These are phyloP conservation scores for Scomberomorus guttatus DNA, from an alignment of 2,797 vertebrate genomes.

Conservation along the genomic window DNA sequence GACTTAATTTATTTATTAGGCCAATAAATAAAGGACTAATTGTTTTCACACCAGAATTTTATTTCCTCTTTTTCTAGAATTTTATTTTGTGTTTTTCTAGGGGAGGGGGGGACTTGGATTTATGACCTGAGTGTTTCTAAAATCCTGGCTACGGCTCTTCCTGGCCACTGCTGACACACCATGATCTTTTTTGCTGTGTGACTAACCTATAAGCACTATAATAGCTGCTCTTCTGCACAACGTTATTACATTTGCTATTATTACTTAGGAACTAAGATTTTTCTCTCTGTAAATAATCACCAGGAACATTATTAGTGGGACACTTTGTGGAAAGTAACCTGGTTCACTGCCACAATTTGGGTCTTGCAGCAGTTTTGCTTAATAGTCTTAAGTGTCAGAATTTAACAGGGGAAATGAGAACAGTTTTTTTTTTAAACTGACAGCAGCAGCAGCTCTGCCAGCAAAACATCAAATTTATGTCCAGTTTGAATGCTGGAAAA, in stretches of 20 bases:
- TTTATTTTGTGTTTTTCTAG: not conserved
- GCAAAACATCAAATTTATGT: slow-evolving; percentile 25
- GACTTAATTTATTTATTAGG: not conserved
- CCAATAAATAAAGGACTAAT: not conserved
- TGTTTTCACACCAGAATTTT: not conserved
- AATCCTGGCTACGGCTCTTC: not conserved
- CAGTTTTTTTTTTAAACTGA: slow-evolving; percentile 11
- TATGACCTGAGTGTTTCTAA: too few species aligned
- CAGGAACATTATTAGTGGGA: slow-evolving; percentile 15
- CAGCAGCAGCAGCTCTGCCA: slow-evolving; percentile 28
- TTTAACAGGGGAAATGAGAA: slow-evolving; percentile 25
- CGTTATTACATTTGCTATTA: slow-evolving; percentile 9
- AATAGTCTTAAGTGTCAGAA: slow-evolving; percentile 26
- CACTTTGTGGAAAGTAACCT: slow-evolving; percentile 19
- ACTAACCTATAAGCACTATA: not conserved
- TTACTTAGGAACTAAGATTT: not conserved
- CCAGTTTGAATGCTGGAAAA: slow-evolving; percentile 6
- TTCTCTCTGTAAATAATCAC: slow-evolving; percentile 14
- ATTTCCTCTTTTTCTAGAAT: not conserved
- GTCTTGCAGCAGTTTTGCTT: slow-evolving; percentile 16
- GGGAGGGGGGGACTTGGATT: too few species aligned
- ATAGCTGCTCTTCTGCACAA: slow-evolving; percentile 5
- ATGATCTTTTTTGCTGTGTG: not conserved
- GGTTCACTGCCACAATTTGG: slow-evolving; percentile 24
- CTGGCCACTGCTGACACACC: too few species aligned